Evolutionary conservation across 1,140 invertebrate genomes (phyloP).

Genomic region (Bradynema listronoti): DNA sequence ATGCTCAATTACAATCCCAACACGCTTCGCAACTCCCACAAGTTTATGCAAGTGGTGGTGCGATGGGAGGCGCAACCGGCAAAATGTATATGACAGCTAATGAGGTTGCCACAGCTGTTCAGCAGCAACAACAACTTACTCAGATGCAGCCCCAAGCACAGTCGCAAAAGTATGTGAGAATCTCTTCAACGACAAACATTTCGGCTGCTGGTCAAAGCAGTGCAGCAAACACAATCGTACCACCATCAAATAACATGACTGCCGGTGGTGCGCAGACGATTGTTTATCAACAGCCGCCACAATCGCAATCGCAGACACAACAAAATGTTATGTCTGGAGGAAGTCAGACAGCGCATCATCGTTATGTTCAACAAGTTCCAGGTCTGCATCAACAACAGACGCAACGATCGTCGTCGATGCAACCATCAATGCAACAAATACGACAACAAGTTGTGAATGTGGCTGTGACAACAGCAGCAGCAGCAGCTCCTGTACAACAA

Average conservation of each 20-base stretch:
- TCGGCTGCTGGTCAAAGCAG: too few species aligned
- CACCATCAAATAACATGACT: too few species aligned
- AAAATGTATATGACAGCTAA: too few species aligned
- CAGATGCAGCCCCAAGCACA: neutral
- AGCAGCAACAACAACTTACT: neutral
- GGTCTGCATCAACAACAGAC: neutral
- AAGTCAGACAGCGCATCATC: too few species aligned
- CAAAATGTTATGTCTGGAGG: too few species aligned
- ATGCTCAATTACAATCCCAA: too few species aligned
- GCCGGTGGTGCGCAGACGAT: too few species aligned
- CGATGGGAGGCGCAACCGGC: too few species aligned
- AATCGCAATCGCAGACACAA: neutral
- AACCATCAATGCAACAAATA: constrained; percentile 3
- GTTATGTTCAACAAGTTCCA: neutral
- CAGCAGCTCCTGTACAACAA: neutral
- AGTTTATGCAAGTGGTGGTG: too few species aligned
- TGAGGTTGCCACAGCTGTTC: neutral
- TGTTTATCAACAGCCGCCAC: too few species aligned
- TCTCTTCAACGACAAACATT: neutral
- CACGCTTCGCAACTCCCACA: too few species aligned
- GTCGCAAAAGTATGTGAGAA: neutral
- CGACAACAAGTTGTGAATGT: neutral
- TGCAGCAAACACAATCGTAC: too few species aligned
- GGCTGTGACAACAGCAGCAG: constrained; percentile 4
- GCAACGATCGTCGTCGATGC: neutral